Conservation (phyloP, 2,797 vertebrate genomes). For the Limnodromus scolopaceus region DNA sequence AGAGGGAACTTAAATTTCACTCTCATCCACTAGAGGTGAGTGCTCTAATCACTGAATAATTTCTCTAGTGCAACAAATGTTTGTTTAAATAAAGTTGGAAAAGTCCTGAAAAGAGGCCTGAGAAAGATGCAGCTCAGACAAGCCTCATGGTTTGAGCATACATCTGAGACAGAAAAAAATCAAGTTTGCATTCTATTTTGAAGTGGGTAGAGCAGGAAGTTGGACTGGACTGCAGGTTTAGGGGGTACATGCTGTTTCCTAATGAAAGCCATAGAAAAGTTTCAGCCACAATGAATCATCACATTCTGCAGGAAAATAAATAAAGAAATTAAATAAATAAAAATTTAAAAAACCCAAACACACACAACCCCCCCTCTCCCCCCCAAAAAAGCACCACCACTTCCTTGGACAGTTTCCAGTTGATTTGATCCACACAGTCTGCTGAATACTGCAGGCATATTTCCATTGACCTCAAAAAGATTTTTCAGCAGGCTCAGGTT, state of each 20-base stretch:
- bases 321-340: neutral
- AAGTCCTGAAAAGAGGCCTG: neutral
- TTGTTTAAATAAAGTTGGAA: neutral
- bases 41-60: neutral
- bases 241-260: neutral
- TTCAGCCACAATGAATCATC: neutral
- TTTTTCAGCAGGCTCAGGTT: neutral
- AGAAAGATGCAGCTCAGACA: neutral
- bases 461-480: neutral
- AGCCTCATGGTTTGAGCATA: neutral
- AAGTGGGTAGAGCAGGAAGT: neutral
- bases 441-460: neutral
- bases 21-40: neutral
- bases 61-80: neutral
- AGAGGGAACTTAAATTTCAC: neutral
- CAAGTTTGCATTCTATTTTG: neutral
- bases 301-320: neutral
- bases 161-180: neutral
- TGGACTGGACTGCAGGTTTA: neutral
- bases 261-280: neutral
- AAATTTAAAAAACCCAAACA: fast-evolving
- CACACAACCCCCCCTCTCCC: too few relatives aligned
- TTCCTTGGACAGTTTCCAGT: neutral
- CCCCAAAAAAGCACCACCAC: neutral
- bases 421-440: neutral